phyloP scores from a whole-genome alignment of 2,797 vertebrate genomes.

The Eleutherodactylus coqui region DNA sequence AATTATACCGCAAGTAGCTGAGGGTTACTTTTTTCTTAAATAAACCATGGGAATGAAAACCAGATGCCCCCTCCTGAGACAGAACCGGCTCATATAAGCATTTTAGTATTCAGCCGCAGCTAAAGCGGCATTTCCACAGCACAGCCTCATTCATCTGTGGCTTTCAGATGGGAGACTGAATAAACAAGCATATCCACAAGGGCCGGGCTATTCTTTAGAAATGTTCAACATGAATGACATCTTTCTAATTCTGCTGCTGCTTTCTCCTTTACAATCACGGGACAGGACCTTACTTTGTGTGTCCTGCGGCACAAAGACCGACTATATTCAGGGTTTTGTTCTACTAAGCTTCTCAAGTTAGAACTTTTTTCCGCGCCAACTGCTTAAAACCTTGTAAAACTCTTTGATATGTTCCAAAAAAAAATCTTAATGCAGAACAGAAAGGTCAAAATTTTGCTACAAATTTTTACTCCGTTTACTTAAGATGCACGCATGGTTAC shows the following conservation, averaged over 20 bases:
- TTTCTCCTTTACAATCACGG: slow-evolving; percentile 49
- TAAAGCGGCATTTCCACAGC: slow-evolving; percentile 52
- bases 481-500: background rate
- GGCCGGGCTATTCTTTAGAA: background rate
- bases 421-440: background rate
- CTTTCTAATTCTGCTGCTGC: slow-evolving; percentile 42
- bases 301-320: slow-evolving; percentile 23
- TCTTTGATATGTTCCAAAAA: background rate
- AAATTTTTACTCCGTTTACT: background rate
- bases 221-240: slow-evolving; percentile 52
- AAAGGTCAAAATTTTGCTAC: background rate
- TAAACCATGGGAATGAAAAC: slow-evolving; percentile 41
- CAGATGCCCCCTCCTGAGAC: slow-evolving; percentile 33
- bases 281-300: slow-evolving; percentile 46
- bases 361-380: slow-evolving; percentile 11
- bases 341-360: slow-evolving; percentile 43
- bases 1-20: slow-evolving; percentile 12
- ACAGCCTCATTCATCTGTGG: slow-evolving; percentile 53
- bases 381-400: slow-evolving; percentile 22
- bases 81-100: slow-evolving; percentile 37
- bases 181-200: slow-evolving; percentile 55
- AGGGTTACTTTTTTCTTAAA: slow-evolving; percentile 24
- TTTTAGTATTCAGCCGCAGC: slow-evolving; percentile 52
- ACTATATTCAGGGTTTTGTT: slow-evolving; percentile 38
- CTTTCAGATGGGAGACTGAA: slow-evolving; percentile 57